Percentiles rank a stretch among this genome's conserved stretches.
phyloP scores from a whole-genome alignment of 1,140 invertebrate species.

The Cyclargus thomasi region DNA sequence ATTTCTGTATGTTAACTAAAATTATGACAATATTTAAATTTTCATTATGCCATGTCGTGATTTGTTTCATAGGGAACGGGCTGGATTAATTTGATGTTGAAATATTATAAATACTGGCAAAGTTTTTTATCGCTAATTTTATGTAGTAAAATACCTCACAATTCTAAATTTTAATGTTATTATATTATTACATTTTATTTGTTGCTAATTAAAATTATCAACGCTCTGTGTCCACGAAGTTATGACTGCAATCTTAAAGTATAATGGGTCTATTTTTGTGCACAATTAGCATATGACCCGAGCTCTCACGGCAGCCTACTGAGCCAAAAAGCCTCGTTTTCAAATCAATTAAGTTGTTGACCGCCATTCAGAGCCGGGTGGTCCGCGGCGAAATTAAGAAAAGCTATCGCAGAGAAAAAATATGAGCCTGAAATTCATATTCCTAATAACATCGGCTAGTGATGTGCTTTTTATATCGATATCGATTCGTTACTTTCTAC shows the following conservation, averaged over 20 bases:
- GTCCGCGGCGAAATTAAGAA: background rate
- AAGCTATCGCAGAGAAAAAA: background rate
- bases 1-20: too few relatives aligned
- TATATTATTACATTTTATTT: too few relatives aligned
- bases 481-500: background rate
- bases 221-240: background rate
- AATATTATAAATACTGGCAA: too few relatives aligned
- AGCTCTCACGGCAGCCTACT: slow-evolving; percentile 5
- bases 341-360: slow-evolving; percentile 15
- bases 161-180: too few relatives aligned
- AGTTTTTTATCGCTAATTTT: too few relatives aligned
- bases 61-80: too few relatives aligned
- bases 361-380: background rate
- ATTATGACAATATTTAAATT: too few relatives aligned
- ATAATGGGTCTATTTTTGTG: background rate
- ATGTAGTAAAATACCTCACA: too few relatives aligned
- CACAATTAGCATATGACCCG: slow-evolving; percentile 9
- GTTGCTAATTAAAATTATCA: too few relatives aligned
- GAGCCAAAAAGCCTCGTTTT: slow-evolving; percentile 9
- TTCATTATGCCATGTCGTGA: too few relatives aligned
- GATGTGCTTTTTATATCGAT: background rate
- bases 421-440: background rate
- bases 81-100: too few relatives aligned
- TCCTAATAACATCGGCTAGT: background rate
- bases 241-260: background rate